phyloP scores from a whole-genome alignment of 2,113 vertebrate species.

The Sterrhoptilus dennistouni region DNA sequence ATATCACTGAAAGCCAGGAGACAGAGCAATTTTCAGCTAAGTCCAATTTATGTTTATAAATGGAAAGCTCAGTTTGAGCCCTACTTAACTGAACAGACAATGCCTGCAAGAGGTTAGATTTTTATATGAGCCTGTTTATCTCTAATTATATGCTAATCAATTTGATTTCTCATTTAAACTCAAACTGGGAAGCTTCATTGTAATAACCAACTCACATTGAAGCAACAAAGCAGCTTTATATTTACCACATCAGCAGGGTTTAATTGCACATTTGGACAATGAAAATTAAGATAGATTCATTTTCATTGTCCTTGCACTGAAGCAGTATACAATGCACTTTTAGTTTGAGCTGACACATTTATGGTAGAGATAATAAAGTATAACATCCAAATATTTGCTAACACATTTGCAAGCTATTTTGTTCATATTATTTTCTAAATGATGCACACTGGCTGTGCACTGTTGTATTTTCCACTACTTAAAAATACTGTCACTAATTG shows the following conservation, averaged over 20 bases:
- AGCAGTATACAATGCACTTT: conserved; percentile 5
- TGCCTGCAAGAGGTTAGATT: conserved; percentile 58
- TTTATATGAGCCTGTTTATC: conserved; percentile 45
- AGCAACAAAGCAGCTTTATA: conserved; percentile 39
- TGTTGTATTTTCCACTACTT: background rate
- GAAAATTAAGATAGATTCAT: conserved; percentile 51
- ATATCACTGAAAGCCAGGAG: conserved; percentile 44
- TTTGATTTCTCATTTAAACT: conserved; percentile 64
- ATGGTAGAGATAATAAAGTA: conserved; percentile 55
- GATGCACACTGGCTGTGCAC: background rate
- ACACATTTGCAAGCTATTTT: conserved; percentile 13
- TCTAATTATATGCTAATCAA: conserved; percentile 71
- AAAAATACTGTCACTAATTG: conserved; percentile 21
- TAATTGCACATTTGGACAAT: conserved; percentile 58
- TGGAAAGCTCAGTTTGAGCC: conserved; percentile 48
- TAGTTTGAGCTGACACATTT: conserved; percentile 50
- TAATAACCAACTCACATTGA: conserved; percentile 26
- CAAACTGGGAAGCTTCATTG: background rate
- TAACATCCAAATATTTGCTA: conserved; percentile 59
- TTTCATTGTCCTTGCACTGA: conserved; percentile 39
- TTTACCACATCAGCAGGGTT: conserved; percentile 48
- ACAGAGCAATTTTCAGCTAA: conserved; percentile 53
- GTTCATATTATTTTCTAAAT: conserved; percentile 31
- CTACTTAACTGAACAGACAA: conserved; percentile 52
- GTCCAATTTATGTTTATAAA: conserved; percentile 64